Percentiles rank a stretch among this genome's conserved stretches.
phyloP scores from a whole-genome alignment of 2,797 vertebrate genomes.

The Cynopterus sphinx region DNA sequence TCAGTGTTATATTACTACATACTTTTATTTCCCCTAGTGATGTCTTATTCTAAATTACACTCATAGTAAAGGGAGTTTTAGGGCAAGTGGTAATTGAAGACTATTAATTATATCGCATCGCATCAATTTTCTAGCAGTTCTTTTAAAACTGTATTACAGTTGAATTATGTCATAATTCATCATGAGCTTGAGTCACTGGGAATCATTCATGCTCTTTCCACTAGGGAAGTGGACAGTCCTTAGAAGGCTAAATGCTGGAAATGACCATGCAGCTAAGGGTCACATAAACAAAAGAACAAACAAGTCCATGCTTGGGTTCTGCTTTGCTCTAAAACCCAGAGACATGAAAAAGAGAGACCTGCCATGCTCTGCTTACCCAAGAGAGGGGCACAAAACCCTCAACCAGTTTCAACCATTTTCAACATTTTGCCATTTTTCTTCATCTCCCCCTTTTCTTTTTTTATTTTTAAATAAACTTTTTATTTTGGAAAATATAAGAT shows the following conservation, averaged over 20 bases:
- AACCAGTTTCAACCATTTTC: neutral
- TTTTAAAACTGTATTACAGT: neutral
- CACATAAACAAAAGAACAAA: neutral
- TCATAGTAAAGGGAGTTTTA: neutral
- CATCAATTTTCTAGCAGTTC: neutral
- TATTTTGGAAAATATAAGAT: neutral
- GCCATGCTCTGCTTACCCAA: neutral
- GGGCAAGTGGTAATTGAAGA: neutral
- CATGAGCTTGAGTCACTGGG: neutral
- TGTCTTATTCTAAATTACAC: neutral
- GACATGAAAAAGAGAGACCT: neutral
- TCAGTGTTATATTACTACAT: neutral
- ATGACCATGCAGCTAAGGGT: neutral
- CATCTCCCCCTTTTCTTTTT: neutral
- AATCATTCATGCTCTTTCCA: neutral
- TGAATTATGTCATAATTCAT: neutral
- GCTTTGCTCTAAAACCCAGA: neutral
- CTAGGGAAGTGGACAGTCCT: neutral
- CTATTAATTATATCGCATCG: neutral
- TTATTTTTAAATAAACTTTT: neutral
- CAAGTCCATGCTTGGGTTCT: rapidly evolving
- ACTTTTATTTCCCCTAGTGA: neutral
- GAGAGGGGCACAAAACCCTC: neutral
- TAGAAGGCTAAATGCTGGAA: neutral
- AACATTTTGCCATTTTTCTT: neutral